Base-by-base conservation (phyloP, 2,888 invertebrate genomes). In the Heliconius ismenius region DNA sequence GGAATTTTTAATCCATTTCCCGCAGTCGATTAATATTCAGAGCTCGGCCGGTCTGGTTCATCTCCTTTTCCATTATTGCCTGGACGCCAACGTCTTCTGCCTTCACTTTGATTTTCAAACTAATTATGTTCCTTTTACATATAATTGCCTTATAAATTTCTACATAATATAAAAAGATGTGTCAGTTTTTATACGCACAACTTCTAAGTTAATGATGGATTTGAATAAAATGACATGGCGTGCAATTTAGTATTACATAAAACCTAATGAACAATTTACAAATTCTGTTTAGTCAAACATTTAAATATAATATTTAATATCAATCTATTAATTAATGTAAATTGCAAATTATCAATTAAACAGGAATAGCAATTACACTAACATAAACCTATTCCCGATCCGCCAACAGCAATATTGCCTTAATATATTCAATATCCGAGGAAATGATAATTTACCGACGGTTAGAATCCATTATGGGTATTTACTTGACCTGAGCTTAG, bases 1-100 rank as follows among this genome's bases (percentile, higher is more conserved):
- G 90, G 93, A 92, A 92, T 93, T 93, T 93, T 94, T 94, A 94
- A 94, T 94, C 94, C 92, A 94, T 94, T 94, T 94, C 94, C 94
- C 90, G 86, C 84, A 86, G 92, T 89, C 92, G 92, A 94, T 94
- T 94, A 94, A 94, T 94, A 94, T 94, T 94, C 94, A 94, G 87
- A 89, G 85, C 93, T 87, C 90, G 93, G 86, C 84, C 89, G 90
- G 94, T 94, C 94, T 94, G 94, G 93, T 91, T 94, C 94, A 94
- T 94, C 94, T 94, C 94, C 94, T 94, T 79, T 83, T 82, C 88
- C 88, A 89, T 92, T 93, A 94, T 93, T 91, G 91, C 90, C 87
- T 86, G 92, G 92, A 89, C 92, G 89, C 84, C 89, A 86, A 87
- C 81, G 82, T 83, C 82, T 86, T 79, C 84, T 80, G 78, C 80